Evolutionary conservation across 2,888 invertebrate species (phyloP), one percentile per base, ranked within the genome.

Genomic region (Caenorhabditis plicata): DNA sequence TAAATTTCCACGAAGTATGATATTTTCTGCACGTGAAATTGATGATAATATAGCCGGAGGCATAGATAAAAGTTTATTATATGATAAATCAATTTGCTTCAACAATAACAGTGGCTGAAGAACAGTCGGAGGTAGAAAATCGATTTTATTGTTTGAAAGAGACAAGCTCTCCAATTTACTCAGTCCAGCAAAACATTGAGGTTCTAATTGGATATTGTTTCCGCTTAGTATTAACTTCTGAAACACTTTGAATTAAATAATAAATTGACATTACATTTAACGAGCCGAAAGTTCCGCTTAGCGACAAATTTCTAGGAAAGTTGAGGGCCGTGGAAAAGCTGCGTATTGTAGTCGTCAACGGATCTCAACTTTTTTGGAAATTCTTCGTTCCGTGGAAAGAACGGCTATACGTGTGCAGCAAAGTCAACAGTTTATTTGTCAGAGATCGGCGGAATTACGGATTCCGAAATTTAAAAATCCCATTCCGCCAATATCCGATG

Each of bases 71-170:
- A 69, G 52, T 27, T 66, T 61, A 45, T 69, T 69, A 15, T 44
- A 40, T 1, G 64, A 64, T 9, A 69, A 33, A 36, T 69, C 64
- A 25, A 69, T 47, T 15, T 35, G 29, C 27, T 49, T 39, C 3
- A 67, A 39, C 7, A 32, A 32, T 2, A 40, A 35, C 8, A 64
- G 36, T 9, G 65, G 61, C 20, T 50, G 48, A 26, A 69, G 53
- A 15, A 64, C 64, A 4, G 62, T 51, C 7, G 69, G 69, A n/a
- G 69, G 69, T 5, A 69, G 58, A 38, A 54, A 69, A 11, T 64
- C 54, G 15, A 69, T 42, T 13, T 55, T 46, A 32, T 66, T 66
- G 20, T 53, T 48, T 13, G 64, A 49, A 27, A 69, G 40, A 17
- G 41, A 39, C 5, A 69, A 60, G 15, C 42, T 51, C 20, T 61